A percentile compares a stretch with the other conserved stretches of the same genome.
These are phyloP conservation scores for Nansenia antarctica DNA, from an alignment of 2,113 vertebrate species.

Conservation along the genomic window DNA sequence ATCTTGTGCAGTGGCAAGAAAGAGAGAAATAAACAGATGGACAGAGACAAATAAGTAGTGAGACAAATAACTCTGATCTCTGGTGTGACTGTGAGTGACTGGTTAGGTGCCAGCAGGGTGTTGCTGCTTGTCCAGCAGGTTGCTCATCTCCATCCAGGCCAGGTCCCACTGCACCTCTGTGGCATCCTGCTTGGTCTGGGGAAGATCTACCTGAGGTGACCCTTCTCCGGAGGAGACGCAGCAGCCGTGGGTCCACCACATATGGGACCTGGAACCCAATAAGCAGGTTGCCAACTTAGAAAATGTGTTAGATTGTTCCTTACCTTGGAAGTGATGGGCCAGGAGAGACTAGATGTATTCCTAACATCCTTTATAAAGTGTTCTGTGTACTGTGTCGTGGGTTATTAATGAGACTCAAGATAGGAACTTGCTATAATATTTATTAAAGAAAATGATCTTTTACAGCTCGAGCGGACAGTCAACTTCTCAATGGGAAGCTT, in stretches of 20 bases:
- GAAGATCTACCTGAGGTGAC: constrained; percentile 36
- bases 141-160: constrained; percentile 77
- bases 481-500: no score
- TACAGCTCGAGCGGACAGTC: no score
- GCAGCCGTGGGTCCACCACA: constrained; percentile 24
- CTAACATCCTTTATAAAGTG: no score
- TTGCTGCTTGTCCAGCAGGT: constrained; percentile 50
- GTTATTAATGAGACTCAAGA: no score
- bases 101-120: constrained; percentile 5
- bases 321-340: no score
- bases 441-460: no score
- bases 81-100: not conserved
- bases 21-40: not conserved
- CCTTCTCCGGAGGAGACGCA: constrained; percentile 35
- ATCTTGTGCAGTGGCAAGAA: no score
- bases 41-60: not conserved
- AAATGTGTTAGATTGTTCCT: no score
- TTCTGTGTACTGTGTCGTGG: no score
- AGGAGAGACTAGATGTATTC: no score
- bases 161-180: constrained; percentile 77
- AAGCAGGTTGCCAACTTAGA: not conserved
- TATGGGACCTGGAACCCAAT: constrained; percentile 43
- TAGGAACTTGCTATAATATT: no score
- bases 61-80: not conserved
- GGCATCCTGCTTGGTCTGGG: constrained; percentile 68